phyloP scores from a whole-genome alignment of 2,888 invertebrate species.

The Gibbula magus region DNA sequence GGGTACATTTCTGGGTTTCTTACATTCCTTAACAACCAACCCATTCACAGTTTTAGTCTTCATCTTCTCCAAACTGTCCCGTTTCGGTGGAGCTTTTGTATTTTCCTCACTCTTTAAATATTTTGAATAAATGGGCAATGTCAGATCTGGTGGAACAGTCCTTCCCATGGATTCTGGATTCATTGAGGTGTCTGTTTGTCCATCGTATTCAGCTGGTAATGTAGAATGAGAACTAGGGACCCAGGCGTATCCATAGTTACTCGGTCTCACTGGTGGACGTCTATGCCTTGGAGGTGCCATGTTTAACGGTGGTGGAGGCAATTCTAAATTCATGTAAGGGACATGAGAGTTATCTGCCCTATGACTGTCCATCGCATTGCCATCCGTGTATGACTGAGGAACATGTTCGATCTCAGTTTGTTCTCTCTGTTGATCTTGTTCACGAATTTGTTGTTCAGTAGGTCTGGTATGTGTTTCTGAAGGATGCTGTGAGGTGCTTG shows the following conservation, averaged over 20 bases:
- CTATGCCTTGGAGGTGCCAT: background rate
- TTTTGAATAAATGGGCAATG: background rate
- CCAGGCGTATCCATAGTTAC: slow-evolving; percentile 51
- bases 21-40: slow-evolving; percentile 50
- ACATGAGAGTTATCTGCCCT: background rate
- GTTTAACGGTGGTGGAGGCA: slow-evolving; percentile 51
- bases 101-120: background rate
- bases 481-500: background rate
- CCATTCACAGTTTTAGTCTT: background rate
- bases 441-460: too few species aligned
- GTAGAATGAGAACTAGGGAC: slow-evolving; percentile 61
- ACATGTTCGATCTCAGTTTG: too few species aligned
- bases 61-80: slow-evolving; percentile 36
- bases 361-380: background rate
- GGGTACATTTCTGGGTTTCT: slow-evolving; percentile 45
- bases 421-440: too few species aligned
- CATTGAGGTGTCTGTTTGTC: slow-evolving; percentile 27
- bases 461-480: background rate
- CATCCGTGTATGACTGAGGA: background rate
- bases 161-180: background rate
- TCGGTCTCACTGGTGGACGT: background rate
- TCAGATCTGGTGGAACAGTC: background rate
- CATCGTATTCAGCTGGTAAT: slow-evolving; percentile 57
- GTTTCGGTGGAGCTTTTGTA: slow-evolving; percentile 34
- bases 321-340: background rate